A percentile compares a stretch with the other conserved stretches of the same genome.
Conservation (phyloP, 2,888 invertebrate genomes). For the Synergus japonicus region DNA sequence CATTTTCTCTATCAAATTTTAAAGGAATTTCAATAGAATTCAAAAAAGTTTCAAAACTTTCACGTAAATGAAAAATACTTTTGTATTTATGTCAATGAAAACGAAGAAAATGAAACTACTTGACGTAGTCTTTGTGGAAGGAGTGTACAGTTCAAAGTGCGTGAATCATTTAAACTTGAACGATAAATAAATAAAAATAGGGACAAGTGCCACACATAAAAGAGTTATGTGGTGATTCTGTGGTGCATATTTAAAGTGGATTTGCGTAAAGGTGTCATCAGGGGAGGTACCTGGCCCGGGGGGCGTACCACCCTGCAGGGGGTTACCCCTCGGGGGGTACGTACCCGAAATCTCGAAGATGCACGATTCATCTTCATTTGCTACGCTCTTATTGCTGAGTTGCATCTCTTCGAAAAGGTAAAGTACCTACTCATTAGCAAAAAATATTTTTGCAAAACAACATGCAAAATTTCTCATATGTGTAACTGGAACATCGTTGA, state of each 20-base stretch:
- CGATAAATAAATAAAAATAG: neutral
- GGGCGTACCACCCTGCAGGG: slow-evolving; percentile 74
- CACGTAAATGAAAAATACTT: too few relatives aligned
- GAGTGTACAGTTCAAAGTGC: neutral
- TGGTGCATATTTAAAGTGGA: slow-evolving; percentile 71
- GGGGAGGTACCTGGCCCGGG: slow-evolving; percentile 76
- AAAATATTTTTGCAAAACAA: too few relatives aligned
- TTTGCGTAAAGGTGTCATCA: slow-evolving; percentile 66
- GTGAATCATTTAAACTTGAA: neutral
- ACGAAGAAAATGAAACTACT: neutral
- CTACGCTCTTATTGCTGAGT: slow-evolving; percentile 81
- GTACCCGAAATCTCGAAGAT: slow-evolving; percentile 79
- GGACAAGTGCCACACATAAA: slow-evolving; percentile 17
- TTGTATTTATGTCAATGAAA: neutral
- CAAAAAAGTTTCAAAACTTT: too few relatives aligned
- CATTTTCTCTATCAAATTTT: too few relatives aligned
- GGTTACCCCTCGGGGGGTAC: slow-evolving; percentile 67
- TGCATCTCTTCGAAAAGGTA: slow-evolving; percentile 84
- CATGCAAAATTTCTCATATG: too few relatives aligned
- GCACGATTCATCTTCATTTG: slow-evolving; percentile 84
- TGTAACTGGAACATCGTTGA: too few relatives aligned
- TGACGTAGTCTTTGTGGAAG: neutral
- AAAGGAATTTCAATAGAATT: too few relatives aligned
- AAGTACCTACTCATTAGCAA: slow-evolving; percentile 52
- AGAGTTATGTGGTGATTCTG: slow-evolving; percentile 57